A percentile compares a stretch with the other conserved stretches of the same genome.
Evolutionary conservation across 2,797 vertebrate species (phyloP).

Genomic region (Acomys russatus): DNA sequence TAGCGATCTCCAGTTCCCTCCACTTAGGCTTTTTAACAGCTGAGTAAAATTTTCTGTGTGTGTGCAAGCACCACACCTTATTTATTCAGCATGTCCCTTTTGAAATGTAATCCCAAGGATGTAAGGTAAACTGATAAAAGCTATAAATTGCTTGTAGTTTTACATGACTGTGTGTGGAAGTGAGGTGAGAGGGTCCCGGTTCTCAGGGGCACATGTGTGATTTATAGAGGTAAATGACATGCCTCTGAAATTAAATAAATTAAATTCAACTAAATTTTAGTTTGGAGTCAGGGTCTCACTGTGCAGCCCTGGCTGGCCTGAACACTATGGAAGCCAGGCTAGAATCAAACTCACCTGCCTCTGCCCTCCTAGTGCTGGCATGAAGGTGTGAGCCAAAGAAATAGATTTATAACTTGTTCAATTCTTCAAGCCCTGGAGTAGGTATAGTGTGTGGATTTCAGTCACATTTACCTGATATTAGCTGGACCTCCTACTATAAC

Average conservation of each 20-base stretch:
- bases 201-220: background rate
- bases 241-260: background rate
- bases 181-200: background rate
- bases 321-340: background rate
- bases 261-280: background rate
- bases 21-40: background rate
- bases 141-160: background rate
- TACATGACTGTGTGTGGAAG: background rate
- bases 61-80: background rate
- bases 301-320: background rate
- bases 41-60: background rate
- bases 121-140: background rate
- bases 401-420: background rate
- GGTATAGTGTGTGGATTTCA: background rate
- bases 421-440: background rate
- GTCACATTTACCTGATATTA: background rate
- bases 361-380: background rate
- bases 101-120: constrained; percentile 14
- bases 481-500: background rate
- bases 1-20: background rate
- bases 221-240: background rate
- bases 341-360: background rate
- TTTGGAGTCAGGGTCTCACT: background rate
- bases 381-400: background rate
- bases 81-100: background rate